phyloP scores from a whole-genome alignment of 2,797 vertebrate species.

The Buphagus erythrorhynchus region DNA sequence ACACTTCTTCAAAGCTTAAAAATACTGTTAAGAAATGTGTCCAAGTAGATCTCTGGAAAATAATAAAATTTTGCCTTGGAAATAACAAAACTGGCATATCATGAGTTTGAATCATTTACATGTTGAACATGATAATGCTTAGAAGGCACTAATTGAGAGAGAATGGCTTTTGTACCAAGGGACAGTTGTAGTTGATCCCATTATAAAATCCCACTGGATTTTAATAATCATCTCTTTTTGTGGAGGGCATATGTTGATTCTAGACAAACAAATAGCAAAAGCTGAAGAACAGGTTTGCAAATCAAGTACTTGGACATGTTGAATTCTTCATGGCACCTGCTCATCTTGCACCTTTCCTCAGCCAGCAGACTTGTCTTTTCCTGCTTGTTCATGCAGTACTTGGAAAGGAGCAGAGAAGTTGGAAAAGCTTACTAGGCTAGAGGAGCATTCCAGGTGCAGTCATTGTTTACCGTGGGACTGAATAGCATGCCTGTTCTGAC shows the following conservation, averaged over 20 bases:
- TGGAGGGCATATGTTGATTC: not conserved
- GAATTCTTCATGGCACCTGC: not conserved
- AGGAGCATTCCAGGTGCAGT: slow-evolving; percentile 13
- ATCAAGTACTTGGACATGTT: not conserved
- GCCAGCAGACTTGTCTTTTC: not conserved
- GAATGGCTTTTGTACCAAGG: not conserved
- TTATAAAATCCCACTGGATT: not conserved
- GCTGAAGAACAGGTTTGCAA: not conserved
- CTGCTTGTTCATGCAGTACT: not conserved
- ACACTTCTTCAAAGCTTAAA: not conserved
- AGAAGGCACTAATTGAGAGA: not conserved
- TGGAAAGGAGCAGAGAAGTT: slow-evolving; percentile 3
- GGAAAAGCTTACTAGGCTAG: not conserved
- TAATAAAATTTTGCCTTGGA: slow-evolving; percentile 1
- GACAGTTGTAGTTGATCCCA: not conserved
- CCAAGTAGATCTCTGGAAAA: slow-evolving; percentile 2
- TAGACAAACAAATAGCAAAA: not conserved
- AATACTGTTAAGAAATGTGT: not conserved
- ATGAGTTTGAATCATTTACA: not conserved
- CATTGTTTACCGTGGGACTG: not conserved
- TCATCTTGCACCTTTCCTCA: not conserved
- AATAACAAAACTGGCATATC: not conserved
- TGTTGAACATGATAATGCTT: not conserved
- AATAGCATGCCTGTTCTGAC: slow-evolving; percentile 6
- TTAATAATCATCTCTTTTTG: not conserved